Conservation (phyloP, 2,113 vertebrate species). For the Spilogale gracilis region DNA sequence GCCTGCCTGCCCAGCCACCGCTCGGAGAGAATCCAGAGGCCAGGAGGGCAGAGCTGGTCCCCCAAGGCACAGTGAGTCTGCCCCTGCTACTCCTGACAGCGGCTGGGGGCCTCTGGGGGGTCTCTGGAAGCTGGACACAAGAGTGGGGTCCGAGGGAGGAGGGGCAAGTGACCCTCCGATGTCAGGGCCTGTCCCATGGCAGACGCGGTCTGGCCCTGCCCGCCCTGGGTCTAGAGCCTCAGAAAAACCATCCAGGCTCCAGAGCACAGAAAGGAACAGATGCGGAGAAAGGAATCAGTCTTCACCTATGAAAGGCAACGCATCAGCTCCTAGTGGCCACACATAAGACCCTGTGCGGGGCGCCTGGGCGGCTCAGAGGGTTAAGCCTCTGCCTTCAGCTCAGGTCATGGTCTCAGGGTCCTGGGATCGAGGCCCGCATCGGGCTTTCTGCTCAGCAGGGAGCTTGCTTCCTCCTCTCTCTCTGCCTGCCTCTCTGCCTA, state of each 20-base stretch:
- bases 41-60: not conserved
- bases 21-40: not conserved
- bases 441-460: too few species aligned
- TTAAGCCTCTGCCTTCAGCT: too few species aligned
- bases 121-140: not conserved
- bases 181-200: rapidly evolving
- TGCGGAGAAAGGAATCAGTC: not conserved
- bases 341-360: not conserved
- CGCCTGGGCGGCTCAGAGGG: too few species aligned
- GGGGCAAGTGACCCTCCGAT: rapidly evolving
- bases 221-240: not conserved
- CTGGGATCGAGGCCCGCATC: too few species aligned
- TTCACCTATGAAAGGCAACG: not conserved
- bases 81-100: not conserved
- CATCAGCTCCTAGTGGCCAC: not conserved
- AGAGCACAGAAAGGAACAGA: not conserved
- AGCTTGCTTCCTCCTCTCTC: too few species aligned
- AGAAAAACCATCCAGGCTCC: not conserved
- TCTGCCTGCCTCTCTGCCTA: too few species aligned
- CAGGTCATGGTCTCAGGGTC: too few species aligned
- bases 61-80: not conserved
- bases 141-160: not conserved
- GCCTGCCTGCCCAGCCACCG: not conserved
- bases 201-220: not conserved
- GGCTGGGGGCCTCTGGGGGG: not conserved